A percentile compares a stretch with the other conserved stretches of the same genome.
Conservation (phyloP, 2,113 vertebrate genomes). For the Cheilinus undulatus region DNA sequence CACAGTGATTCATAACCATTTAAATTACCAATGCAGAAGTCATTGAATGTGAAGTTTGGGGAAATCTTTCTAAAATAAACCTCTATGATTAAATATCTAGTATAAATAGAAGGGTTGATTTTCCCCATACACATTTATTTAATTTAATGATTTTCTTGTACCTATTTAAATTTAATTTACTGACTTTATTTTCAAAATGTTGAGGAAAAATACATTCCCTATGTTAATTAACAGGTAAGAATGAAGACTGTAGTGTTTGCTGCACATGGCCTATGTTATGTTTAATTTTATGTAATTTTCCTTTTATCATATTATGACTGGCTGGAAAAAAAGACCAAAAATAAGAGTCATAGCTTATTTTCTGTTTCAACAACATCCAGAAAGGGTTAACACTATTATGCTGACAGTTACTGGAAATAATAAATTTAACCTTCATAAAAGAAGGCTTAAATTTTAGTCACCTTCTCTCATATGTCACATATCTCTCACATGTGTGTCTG, state of each 20-base stretch:
- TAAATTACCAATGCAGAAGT: slow-evolving; percentile 9
- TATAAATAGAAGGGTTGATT: neutral
- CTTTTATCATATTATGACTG: neutral
- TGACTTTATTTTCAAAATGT: neutral
- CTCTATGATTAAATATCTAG: neutral
- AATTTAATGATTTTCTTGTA: neutral
- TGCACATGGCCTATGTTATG: neutral
- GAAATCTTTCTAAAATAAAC: neutral
- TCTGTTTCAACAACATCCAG: neutral
- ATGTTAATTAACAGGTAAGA: neutral
- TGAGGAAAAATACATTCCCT: neutral
- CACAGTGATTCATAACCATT: slow-evolving; percentile 3
- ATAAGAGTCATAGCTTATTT: neutral
- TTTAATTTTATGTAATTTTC: neutral
- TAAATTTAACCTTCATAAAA: neutral
- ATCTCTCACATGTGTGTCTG: no score
- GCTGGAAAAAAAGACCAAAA: neutral
- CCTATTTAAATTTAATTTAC: neutral
- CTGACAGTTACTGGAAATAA: no score
- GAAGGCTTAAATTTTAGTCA: neutral
- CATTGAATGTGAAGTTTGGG: neutral
- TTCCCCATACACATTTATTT: neutral
- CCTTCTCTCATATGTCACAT: neutral
- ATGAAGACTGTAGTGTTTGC: neutral
- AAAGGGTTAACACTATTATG: neutral